Evolutionary conservation across 2,797 vertebrate species (phyloP).

Genomic region (Cirrhinus molitorella): DNA sequence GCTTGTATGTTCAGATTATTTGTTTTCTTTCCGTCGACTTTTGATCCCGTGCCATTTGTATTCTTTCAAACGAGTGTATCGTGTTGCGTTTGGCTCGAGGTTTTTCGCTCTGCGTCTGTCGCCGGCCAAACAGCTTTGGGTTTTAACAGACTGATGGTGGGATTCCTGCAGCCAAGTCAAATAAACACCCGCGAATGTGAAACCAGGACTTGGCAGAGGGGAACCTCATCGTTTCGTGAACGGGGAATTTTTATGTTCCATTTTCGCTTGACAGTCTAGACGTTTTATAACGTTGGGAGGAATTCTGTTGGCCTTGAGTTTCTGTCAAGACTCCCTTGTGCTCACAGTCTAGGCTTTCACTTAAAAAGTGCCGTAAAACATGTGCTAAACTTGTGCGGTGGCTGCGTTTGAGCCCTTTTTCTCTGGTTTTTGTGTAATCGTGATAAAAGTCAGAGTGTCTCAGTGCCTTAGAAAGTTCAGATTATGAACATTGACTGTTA

Average conservation of each 20-base stretch:
- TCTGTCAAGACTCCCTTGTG: conserved; percentile 50
- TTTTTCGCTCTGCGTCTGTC: conserved; percentile 43
- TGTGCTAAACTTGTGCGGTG: conserved; percentile 38
- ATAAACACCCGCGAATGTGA: conserved; percentile 79
- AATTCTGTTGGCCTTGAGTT: conserved; percentile 64
- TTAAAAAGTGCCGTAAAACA: conserved; percentile 44
- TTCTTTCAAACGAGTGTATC: conserved; percentile 49
- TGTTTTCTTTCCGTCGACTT: conserved; percentile 54
- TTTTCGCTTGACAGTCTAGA: conserved; percentile 78
- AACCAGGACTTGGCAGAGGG: conserved; percentile 75
- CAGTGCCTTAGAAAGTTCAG: background rate
- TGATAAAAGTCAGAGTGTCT: background rate
- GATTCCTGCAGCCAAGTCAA: conserved; percentile 76
- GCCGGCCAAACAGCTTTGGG: conserved; percentile 60
- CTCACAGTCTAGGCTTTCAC: conserved; percentile 24
- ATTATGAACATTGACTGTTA: background rate
- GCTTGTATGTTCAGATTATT: conserved; percentile 25
- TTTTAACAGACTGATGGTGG: conserved; percentile 74
- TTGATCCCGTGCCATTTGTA: conserved; percentile 56
- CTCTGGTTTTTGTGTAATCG: background rate
- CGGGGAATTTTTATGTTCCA: conserved; percentile 74
- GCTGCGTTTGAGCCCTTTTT: conserved; percentile 25
- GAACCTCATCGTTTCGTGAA: conserved; percentile 69
- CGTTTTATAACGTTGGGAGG: conserved; percentile 73
- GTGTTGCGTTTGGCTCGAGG: conserved; percentile 51